These are phyloP conservation scores for Rallus crepitans DNA, from an alignment of 2,797 vertebrate genomes.

Conservation along the genomic window DNA sequence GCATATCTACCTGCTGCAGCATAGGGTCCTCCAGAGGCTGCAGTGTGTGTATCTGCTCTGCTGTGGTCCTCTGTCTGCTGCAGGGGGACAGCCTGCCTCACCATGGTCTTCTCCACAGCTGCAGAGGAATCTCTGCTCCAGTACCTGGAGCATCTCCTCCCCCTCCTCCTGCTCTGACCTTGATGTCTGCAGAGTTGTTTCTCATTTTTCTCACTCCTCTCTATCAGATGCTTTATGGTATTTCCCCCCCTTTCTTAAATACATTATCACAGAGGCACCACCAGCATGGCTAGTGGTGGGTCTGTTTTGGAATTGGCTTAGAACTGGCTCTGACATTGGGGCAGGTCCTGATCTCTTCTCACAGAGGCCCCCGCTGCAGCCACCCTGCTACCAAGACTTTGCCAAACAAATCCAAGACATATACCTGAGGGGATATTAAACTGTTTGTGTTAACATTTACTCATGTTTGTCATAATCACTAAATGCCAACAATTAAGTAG, in stretches of 20 bases:
- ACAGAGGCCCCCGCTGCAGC: not conserved
- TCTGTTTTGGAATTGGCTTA: not conserved
- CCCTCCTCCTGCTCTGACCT: not conserved
- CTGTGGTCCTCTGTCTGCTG: not conserved
- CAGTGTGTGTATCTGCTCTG: not conserved
- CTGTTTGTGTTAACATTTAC: not conserved
- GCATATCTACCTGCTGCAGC: not conserved
- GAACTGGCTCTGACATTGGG: not conserved
- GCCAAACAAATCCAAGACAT: not conserved
- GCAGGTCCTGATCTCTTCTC: not conserved
- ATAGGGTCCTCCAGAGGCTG: not conserved
- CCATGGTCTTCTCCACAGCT: not conserved
- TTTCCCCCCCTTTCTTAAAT: not conserved
- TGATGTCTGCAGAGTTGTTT: not conserved
- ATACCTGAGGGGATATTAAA: not conserved
- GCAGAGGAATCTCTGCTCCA: not conserved
- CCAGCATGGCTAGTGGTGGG: not conserved
- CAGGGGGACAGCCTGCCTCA: not conserved
- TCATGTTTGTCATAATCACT: not conserved
- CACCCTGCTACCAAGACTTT: not conserved
- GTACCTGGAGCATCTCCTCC: not conserved
- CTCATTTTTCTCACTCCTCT: not conserved
- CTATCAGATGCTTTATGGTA: not conserved
- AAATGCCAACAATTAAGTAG: not conserved
- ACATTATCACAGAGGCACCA: fast-evolving